Percentiles rank a stretch among this genome's conserved stretches.
phyloP scores from a whole-genome alignment of 2,113 vertebrate species.

The Otocyon megalotis region DNA sequence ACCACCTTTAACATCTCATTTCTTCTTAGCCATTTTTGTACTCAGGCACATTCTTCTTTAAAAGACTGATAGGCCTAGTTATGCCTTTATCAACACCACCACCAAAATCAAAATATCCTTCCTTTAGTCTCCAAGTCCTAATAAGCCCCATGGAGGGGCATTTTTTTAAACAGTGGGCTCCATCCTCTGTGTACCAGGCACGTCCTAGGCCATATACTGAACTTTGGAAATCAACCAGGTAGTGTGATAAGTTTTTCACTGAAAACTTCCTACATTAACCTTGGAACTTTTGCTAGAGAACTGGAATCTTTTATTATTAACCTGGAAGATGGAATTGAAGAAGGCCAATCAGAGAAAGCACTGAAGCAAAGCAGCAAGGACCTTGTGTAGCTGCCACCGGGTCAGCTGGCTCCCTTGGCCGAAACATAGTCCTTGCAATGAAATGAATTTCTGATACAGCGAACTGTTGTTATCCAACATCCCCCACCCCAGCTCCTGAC shows the following conservation, averaged over 20 bases:
- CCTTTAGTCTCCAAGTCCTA: constrained; percentile 30
- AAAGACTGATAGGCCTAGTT: constrained; percentile 35
- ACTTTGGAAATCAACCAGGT: constrained; percentile 62
- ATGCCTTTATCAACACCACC: constrained; percentile 40
- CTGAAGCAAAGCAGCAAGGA: constrained; percentile 61
- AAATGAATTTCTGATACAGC: constrained; percentile 46
- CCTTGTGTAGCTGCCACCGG: constrained; percentile 4
- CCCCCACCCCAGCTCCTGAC: not conserved
- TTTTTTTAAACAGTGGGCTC: not conserved
- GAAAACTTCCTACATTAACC: constrained; percentile 68
- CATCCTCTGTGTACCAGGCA: not conserved
- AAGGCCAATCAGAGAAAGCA: constrained; percentile 64
- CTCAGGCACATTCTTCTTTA: not conserved
- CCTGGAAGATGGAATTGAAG: constrained; percentile 66
- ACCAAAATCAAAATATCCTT: constrained; percentile 40
- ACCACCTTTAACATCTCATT: not conserved
- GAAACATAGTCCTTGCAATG: constrained; percentile 21
- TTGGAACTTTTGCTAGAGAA: constrained; percentile 60
- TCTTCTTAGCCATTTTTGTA: constrained; percentile 51
- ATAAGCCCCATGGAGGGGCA: not conserved
- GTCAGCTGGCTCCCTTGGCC: constrained; percentile 1
- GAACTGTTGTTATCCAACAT: not conserved
- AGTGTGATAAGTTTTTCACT: constrained; percentile 48
- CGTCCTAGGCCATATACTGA: not conserved
- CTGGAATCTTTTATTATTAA: constrained; percentile 70